These are phyloP conservation scores for Callinectes sapidus DNA, from an alignment of 2,888 invertebrate species.

Conservation along the genomic window DNA sequence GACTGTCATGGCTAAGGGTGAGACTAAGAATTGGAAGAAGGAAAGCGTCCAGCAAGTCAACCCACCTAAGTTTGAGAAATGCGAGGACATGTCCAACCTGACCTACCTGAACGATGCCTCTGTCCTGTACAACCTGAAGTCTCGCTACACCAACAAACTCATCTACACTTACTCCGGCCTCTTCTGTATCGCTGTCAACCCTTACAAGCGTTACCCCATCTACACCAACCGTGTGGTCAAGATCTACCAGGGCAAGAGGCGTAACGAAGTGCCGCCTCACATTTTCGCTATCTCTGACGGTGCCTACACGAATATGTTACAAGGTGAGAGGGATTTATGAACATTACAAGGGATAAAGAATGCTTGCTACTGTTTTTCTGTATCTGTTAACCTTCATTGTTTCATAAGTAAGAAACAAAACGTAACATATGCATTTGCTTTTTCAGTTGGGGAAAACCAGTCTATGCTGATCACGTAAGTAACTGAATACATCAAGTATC, in stretches of 20 bases:
- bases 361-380: background rate
- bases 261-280: conserved; percentile 80
- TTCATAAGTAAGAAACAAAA: background rate
- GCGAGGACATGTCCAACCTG: conserved; percentile 99
- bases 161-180: conserved; percentile 82
- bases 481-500: background rate
- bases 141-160: conserved; percentile 96
- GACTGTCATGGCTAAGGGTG: conserved; percentile 81
- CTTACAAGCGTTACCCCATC: conserved; percentile 80
- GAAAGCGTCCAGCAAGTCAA: conserved; percentile 96
- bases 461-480: conserved; percentile 66
- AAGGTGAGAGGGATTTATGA: conserved; percentile 75
- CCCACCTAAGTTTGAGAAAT: conserved; percentile 99
- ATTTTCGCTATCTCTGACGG: conserved; percentile 80
- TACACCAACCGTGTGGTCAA: conserved; percentile 78
- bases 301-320: conserved; percentile 80
- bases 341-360: background rate
- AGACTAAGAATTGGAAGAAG: conserved; percentile 96
- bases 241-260: conserved; percentile 79
- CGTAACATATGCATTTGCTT: background rate
- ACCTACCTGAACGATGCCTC: conserved; percentile 99
- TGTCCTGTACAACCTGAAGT: conserved; percentile 98
- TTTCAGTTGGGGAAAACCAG: conserved; percentile 61
- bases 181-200: conserved; percentile 77
- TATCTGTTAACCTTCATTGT: conserved; percentile 9